Percentiles rank a stretch among this genome's conserved stretches.
These are phyloP conservation scores for Phaethon lepturus DNA, from an alignment of 2,113 vertebrate species.

Conservation along the genomic window DNA sequence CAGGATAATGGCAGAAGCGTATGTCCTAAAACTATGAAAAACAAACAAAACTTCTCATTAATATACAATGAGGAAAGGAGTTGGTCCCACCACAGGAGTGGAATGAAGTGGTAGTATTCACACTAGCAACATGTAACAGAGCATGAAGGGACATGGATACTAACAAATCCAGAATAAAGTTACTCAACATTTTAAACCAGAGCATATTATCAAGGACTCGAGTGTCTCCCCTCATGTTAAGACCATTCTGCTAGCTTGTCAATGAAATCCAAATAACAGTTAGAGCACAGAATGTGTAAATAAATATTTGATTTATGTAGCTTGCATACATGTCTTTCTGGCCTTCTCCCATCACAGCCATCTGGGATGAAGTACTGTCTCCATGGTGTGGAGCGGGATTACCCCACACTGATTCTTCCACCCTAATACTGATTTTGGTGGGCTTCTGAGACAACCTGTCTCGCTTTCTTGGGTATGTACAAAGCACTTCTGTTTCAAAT, in stretches of 20 bases:
- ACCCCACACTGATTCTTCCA: not conserved
- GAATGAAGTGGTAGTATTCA: not conserved
- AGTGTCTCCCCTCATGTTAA: not conserved
- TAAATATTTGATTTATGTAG: not conserved
- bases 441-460: not conserved
- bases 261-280: not conserved
- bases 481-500: not conserved
- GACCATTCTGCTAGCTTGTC: not conserved
- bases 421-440: not conserved
- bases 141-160: not conserved
- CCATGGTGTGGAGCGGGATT: not conserved
- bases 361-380: not conserved
- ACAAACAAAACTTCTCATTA: not conserved
- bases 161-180: not conserved
- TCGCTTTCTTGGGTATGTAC: not conserved
- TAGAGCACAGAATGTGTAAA: no score
- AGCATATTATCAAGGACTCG: not conserved
- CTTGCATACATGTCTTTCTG: not conserved
- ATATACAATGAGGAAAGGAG: not conserved
- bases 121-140: not conserved
- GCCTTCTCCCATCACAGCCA: not conserved
- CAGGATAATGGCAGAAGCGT: not conserved
- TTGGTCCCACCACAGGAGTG: not conserved
- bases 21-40: not conserved
- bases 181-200: not conserved